Conservation (phyloP, 2,797 vertebrate genomes). For the Parambassis ranga region DNA sequence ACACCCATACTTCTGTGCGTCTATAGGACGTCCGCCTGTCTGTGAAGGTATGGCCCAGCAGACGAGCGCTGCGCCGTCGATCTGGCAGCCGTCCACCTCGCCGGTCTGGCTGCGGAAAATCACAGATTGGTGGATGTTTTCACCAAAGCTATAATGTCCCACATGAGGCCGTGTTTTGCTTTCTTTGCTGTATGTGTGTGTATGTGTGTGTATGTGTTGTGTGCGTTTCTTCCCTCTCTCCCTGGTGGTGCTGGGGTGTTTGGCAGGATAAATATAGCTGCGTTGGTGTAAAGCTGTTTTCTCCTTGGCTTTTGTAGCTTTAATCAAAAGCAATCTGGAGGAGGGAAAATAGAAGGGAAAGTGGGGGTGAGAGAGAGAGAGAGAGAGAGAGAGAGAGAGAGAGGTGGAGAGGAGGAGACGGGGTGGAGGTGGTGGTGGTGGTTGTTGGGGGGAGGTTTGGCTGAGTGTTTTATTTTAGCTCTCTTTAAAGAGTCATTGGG, state of each 20-base stretch:
- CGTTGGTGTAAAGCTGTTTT: conserved; percentile 80
- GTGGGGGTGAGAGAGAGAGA: conserved; percentile 12
- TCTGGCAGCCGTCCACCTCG: conserved; percentile 45
- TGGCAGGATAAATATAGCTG: conserved; percentile 83
- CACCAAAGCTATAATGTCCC: conserved; percentile 68
- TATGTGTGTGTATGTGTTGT: conserved; percentile 14
- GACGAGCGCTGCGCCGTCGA: not conserved
- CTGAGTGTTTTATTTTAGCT: conserved; percentile 79
- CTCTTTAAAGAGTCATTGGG: conserved; percentile 76
- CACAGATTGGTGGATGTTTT: conserved; percentile 71
- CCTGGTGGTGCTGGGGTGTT: conserved; percentile 76
- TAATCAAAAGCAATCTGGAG: conserved; percentile 86
- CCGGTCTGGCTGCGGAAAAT: conserved; percentile 54
- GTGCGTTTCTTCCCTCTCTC: conserved; percentile 60
- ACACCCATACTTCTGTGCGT: not conserved
- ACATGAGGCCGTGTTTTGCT: conserved; percentile 65
- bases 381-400: not conserved
- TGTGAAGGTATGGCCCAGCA: conserved; percentile 7
- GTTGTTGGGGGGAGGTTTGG: conserved; percentile 75
- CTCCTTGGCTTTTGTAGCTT: conserved; percentile 79
- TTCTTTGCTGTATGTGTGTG: conserved; percentile 33
- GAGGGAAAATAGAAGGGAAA: conserved; percentile 68
- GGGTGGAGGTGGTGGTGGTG: conserved; percentile 7
- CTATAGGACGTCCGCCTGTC: not conserved
- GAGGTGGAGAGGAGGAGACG: conserved; percentile 18